Percentiles rank a stretch among this genome's conserved stretches.
phyloP scores from a whole-genome alignment of 2,888 invertebrate species.

The Eulithis prunata region DNA sequence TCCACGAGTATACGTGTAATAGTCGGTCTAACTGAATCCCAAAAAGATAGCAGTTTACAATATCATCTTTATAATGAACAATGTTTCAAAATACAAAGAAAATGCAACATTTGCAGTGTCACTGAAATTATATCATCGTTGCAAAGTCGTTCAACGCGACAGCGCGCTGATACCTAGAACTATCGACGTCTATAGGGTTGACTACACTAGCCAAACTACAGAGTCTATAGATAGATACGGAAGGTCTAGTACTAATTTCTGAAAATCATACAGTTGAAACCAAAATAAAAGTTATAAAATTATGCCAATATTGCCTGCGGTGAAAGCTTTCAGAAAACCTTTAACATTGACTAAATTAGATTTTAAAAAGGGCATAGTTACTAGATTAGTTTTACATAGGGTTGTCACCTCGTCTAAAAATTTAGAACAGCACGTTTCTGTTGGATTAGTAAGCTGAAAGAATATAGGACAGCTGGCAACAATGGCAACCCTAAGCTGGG shows the following conservation, averaged over 20 bases:
- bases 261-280: too few relatives aligned
- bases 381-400: too few relatives aligned
- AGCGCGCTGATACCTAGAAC: slow-evolving; percentile 14
- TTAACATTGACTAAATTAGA: too few relatives aligned
- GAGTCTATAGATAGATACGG: too few relatives aligned
- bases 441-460: neutral
- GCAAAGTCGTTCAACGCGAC: slow-evolving; percentile 19
- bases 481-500: slow-evolving; percentile 11
- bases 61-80: slow-evolving; percentile 9
- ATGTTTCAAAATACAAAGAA: slow-evolving; percentile 9
- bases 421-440: too few relatives aligned
- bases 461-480: neutral
- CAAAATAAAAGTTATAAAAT: too few relatives aligned
- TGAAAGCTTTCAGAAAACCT: too few relatives aligned
- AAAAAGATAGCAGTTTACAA: neutral
- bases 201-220: neutral
- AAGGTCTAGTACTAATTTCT: too few relatives aligned
- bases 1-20: too few relatives aligned
- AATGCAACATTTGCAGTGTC: slow-evolving; percentile 16
- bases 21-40: neutral
- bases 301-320: too few relatives aligned
- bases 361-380: too few relatives aligned
- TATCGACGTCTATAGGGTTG: slow-evolving; percentile 13
- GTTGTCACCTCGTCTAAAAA: too few relatives aligned
- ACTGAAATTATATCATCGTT: slow-evolving; percentile 31